Evolutionary conservation across 2,113 vertebrate genomes (phyloP), one percentile per base, ranked within the genome.

Genomic region (Eulacestoma nigropectus): DNA sequence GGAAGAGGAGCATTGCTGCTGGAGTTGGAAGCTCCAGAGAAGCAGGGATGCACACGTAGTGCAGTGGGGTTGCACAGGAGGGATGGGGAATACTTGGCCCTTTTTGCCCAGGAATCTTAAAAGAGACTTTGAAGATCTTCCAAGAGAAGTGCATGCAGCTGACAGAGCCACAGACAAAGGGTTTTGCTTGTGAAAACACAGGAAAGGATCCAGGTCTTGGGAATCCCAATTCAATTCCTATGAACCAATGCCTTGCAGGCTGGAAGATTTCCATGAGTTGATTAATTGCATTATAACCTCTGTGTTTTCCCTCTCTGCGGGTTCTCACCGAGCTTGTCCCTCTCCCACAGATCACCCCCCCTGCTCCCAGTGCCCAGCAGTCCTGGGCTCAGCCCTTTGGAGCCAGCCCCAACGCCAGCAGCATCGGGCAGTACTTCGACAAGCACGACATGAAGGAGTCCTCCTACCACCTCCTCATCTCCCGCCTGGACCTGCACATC

Each of bases 391-490:
- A 99, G 69, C 93, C 99, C 0, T 97, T 98, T 0, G 88, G 98
- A 44, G 96, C 17, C 89, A 93, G 89, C 50, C 97, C 97, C 4
- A 98, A 97, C 22, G 97, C 98, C 46, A 98, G 90, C 87, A 99
- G 98, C 88, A 97, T 98, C n/a, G 98, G 99, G 90, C 98, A 99
- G 78, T 99, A 99, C 96, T 99, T 99, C 42, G 99, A 99, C 68
- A 98, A 98, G 39, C 98, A 98, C 32, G 99, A 99, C 62, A 99
- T 99, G 93, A 99, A 99, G 67, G 99, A 99, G 89, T 99, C 99
- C 5, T 99, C 99, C 1, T 99, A 99, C 96, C 99, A 99, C 97
- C 98, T 99, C n/a, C 98, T 99, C 86, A 99, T 99, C 96, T 99
- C 99, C 23, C 99, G 98, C 82, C 96, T 99, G 96, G 99, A 99